Evolutionary conservation across 2,888 invertebrate species (phyloP).

Genomic region (Parthenolecanium corni): DNA sequence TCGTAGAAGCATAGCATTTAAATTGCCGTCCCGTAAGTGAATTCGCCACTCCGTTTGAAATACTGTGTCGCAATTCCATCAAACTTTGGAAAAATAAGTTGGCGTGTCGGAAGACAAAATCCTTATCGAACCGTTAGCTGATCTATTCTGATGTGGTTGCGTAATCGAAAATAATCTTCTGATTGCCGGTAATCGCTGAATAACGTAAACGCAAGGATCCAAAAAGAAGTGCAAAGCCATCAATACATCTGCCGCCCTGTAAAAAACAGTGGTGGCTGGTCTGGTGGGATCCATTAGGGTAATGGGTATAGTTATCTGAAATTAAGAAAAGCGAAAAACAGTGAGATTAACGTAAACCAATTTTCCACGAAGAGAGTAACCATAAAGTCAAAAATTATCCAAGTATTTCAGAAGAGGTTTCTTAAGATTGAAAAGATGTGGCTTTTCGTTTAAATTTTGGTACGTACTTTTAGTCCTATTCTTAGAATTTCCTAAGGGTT

Average conservation of each 20-base stretch:
- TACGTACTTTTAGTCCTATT: no score
- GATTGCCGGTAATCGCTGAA: slow-evolving; percentile 39
- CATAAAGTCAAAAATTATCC: no score
- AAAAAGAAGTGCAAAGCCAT: slow-evolving; percentile 70
- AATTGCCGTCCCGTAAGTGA: neutral
- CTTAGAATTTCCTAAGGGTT: no score
- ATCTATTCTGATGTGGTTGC: slow-evolving; percentile 16
- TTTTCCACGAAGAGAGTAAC: no score
- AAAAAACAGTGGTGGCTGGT: slow-evolving; percentile 41
- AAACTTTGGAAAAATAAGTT: neutral
- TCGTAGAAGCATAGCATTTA: neutral
- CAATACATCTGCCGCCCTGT: slow-evolving; percentile 55
- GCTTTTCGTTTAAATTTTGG: no score
- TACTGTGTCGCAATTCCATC: neutral
- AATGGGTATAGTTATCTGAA: slow-evolving; percentile 56
- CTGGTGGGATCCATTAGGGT: slow-evolving; percentile 41
- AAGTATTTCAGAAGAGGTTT: no score
- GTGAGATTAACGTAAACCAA: neutral
- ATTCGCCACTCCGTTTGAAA: neutral
- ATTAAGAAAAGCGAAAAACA: slow-evolving; percentile 33
- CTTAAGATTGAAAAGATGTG: no score
- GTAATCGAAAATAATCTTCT: slow-evolving; percentile 28
- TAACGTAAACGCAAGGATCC: slow-evolving; percentile 71
- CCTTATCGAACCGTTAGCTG: slow-evolving; percentile 30
- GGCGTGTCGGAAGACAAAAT: slow-evolving; percentile 29